These are phyloP conservation scores for Galaxias olidus DNA, from an alignment of 2,797 vertebrate species.

Conservation along the genomic window DNA sequence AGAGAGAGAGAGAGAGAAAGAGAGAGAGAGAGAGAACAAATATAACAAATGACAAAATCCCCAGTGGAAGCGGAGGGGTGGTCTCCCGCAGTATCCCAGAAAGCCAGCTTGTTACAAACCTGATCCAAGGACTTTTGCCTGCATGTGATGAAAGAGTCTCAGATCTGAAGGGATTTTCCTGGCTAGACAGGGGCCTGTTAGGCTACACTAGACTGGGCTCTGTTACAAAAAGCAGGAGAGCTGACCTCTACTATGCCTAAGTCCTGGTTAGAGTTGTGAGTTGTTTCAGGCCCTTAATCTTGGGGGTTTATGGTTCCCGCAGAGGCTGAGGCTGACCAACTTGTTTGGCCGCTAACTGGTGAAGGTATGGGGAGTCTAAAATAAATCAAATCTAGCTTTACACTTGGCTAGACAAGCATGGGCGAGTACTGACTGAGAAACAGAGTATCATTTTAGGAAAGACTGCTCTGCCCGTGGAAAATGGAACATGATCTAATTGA, in stretches of 20 bases:
- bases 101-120: slow-evolving; percentile 26
- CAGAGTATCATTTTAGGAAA: slow-evolving; percentile 10
- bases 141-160: slow-evolving; percentile 30
- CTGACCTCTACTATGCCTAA: slow-evolving; percentile 20
- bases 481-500: slow-evolving; percentile 35
- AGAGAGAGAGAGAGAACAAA: slow-evolving; percentile 6
- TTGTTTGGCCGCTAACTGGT: not conserved
- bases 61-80: no score
- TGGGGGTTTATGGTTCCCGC: not conserved
- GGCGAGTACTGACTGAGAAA: not conserved
- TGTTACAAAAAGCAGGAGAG: slow-evolving; percentile 1
- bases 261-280: slow-evolving; percentile 15
- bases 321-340: not conserved
- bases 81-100: slow-evolving; percentile 29
- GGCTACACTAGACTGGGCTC: not conserved
- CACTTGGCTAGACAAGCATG: no score
- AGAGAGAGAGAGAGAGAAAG: slow-evolving; percentile 1
- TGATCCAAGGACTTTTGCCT: slow-evolving; percentile 35
- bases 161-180: slow-evolving; percentile 33
- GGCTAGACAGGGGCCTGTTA: slow-evolving; percentile 14
- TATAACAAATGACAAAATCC: slow-evolving; percentile 3
- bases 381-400: no score
- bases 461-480: not conserved
- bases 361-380: no score
- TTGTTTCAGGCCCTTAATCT: slow-evolving; percentile 16